These are phyloP conservation scores for Yponomeuta cagnagella DNA, from an alignment of 2,888 invertebrate genomes.

Conservation along the genomic window DNA sequence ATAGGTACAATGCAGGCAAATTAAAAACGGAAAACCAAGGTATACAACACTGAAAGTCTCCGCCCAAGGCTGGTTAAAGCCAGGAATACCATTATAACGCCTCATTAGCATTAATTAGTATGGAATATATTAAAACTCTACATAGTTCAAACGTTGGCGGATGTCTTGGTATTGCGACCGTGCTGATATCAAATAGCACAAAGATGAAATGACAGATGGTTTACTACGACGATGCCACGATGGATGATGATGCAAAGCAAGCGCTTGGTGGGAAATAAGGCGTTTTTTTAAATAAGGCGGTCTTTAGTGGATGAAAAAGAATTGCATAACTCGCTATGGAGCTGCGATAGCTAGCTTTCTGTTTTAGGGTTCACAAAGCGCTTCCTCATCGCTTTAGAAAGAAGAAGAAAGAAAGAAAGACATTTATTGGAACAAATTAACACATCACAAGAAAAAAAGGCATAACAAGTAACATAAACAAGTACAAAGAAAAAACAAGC, in stretches of 20 bases:
- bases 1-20: conserved; percentile 6
- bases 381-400: too few relatives aligned
- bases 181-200: conserved; percentile 22
- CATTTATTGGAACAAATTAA: too few relatives aligned
- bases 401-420: too few relatives aligned
- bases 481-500: too few relatives aligned
- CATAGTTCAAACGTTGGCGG: conserved; percentile 41
- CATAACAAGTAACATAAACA: too few relatives aligned
- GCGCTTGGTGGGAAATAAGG: neutral
- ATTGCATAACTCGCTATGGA: too few relatives aligned
- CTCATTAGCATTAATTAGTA: conserved; percentile 65
- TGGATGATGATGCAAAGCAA: neutral
- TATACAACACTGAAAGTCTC: conserved; percentile 7
- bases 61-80: conserved; percentile 41
- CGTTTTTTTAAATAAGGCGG: neutral
- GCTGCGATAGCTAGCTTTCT: too few relatives aligned
- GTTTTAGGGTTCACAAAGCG: too few relatives aligned
- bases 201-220: neutral
- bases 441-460: too few relatives aligned
- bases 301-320: too few relatives aligned
- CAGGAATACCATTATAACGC: conserved; percentile 44
- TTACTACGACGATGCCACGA: neutral
- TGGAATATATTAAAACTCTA: conserved; percentile 49
- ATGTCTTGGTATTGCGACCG: neutral
- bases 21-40: conserved; percentile 4